phyloP scores from a whole-genome alignment of 2,797 vertebrate genomes.

The Huso huso region DNA sequence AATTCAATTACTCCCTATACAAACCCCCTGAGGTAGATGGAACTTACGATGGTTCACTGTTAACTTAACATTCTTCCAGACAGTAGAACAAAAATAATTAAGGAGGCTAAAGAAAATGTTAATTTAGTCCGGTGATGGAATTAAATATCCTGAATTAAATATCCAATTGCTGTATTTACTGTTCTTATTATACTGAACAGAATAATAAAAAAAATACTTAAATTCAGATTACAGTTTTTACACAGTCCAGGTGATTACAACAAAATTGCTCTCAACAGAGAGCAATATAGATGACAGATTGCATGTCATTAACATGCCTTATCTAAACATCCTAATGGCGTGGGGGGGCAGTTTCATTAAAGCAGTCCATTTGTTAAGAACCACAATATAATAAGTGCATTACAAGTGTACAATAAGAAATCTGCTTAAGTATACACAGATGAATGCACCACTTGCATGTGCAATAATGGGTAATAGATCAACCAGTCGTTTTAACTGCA shows the following conservation, averaged over 20 bases:
- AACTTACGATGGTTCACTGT: neutral
- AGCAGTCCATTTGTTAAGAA: no score
- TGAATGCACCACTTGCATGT: no score
- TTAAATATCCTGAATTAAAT: neutral
- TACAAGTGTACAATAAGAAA: no score
- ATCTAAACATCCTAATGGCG: neutral
- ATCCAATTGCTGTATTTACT: neutral
- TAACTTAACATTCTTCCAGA: neutral
- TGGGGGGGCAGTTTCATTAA: no score
- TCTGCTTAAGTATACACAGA: no score
- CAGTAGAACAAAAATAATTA: slow-evolving; percentile 1
- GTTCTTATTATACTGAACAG: neutral
- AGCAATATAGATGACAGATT: neutral
- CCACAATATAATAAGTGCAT: no score
- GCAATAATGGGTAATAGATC: no score
- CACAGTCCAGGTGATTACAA: no score
- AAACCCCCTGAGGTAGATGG: neutral
- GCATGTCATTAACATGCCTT: neutral
- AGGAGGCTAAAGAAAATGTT: neutral
- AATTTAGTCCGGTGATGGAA: neutral
- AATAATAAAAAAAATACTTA: neutral
- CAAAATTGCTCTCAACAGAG: neutral
- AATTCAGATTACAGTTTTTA: no score
- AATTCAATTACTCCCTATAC: neutral
- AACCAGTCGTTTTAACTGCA: no score